phyloP scores from a whole-genome alignment of 2,888 invertebrate species.

The Brassicogethes aeneus region DNA sequence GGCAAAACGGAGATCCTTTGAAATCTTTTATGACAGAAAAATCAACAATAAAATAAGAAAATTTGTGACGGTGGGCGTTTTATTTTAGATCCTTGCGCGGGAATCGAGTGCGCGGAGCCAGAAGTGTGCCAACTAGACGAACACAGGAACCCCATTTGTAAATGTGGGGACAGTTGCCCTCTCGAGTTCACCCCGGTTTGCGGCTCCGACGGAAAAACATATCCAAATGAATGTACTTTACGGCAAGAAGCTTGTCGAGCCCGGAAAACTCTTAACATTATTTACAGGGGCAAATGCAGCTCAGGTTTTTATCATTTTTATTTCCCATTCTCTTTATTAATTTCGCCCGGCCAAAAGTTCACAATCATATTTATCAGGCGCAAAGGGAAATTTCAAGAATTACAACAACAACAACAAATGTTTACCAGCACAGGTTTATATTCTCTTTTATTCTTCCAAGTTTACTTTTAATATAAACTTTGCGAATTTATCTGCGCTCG shows the following conservation, averaged over 20 bases:
- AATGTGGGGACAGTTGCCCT: slow-evolving; percentile 70
- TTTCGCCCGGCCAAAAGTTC: too few relatives aligned
- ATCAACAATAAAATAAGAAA: too few relatives aligned
- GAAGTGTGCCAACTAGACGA: slow-evolving; percentile 78
- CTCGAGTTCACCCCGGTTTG: slow-evolving; percentile 66
- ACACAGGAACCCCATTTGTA: slow-evolving; percentile 67
- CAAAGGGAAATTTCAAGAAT: too few relatives aligned
- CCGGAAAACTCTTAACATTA: slow-evolving; percentile 62
- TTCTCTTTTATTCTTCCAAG: neutral
- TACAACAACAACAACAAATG: too few relatives aligned
- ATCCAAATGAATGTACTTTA: slow-evolving; percentile 76
- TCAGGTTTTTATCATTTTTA: slow-evolving; percentile 47
- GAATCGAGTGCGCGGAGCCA: slow-evolving; percentile 65
- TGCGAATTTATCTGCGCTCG: neutral
- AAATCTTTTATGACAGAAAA: too few relatives aligned
- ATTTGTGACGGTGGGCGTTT: too few relatives aligned
- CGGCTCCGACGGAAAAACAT: slow-evolving; percentile 72
- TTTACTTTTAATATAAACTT: neutral
- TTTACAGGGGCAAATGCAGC: slow-evolving; percentile 75
- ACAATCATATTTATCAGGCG: too few relatives aligned
- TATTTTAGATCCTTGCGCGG: slow-evolving; percentile 74
- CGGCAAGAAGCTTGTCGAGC: slow-evolving; percentile 72
- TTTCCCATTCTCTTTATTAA: neutral
- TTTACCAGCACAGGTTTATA: too few relatives aligned
- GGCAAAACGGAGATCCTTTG: too few relatives aligned